Conservation (phyloP, 2,888 invertebrate genomes). For the Tiliacea aurago region DNA sequence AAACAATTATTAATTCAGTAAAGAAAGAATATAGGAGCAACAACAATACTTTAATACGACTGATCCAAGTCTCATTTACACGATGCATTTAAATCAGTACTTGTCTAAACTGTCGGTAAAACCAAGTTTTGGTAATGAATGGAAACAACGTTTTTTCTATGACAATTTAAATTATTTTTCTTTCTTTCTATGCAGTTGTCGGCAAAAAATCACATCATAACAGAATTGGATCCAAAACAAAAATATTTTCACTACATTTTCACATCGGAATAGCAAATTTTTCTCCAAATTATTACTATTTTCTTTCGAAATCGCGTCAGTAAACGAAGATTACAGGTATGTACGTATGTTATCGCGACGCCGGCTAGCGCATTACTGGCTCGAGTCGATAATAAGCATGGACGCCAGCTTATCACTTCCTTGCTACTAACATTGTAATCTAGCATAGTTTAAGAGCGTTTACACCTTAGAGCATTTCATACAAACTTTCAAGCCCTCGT, state of each 20-base stretch:
- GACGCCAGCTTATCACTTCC: slow-evolving; percentile 32
- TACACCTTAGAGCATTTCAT: no score
- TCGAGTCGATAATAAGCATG: slow-evolving; percentile 17
- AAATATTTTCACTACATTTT: not conserved
- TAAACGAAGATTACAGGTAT: not conserved
- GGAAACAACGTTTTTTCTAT: not conserved
- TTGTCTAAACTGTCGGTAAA: not conserved
- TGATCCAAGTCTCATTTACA: not conserved
- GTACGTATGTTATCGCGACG: slow-evolving; percentile 1
- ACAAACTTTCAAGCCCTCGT: no score
- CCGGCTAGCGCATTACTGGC: slow-evolving; percentile 27
- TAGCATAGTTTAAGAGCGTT: not conserved
- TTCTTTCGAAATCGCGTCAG: not conserved
- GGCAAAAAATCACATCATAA: not conserved
- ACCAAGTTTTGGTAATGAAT: not conserved
- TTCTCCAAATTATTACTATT: not conserved
- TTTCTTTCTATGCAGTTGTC: fast-evolving
- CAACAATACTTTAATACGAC: not conserved
- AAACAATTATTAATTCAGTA: not conserved
- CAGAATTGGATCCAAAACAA: not conserved
- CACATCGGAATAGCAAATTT: no score
- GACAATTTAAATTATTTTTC: no score
- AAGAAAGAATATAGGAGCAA: not conserved
- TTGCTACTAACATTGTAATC: slow-evolving; percentile 14
- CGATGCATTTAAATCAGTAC: not conserved